Evolutionary conservation across 1,140 invertebrate species (phyloP), one percentile per base, ranked within the genome.

Genomic region (Drosophila elegans): DNA sequence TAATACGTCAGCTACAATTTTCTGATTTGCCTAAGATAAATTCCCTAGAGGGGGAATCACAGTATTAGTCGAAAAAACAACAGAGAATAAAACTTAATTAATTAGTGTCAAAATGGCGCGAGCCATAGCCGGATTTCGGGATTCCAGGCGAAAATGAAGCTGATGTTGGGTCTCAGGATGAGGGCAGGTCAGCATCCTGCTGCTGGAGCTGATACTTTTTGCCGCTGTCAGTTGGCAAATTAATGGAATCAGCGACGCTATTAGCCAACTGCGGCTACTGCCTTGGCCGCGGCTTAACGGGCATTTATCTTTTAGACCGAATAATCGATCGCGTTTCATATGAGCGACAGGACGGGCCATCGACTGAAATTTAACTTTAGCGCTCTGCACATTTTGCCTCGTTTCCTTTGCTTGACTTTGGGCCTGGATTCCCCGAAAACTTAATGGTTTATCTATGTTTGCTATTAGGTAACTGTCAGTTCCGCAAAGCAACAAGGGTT

Each of bases 381-480:
- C 57, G 75, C 52, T 69, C 55, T 51, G 56, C 64, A 69, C 27
- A 57, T 49, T 44, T 51, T 51, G 49, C 48, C 29, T 25, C 48
- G 41, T 39, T 68, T 69, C 51, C 53, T 69, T n/a, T 48, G 77
- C 64, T 59, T 63, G 34, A 42, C 32, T 39, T 21, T 21, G 34
- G 29, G 29, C 29, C 16, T 32, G 59, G 29, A 36, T 51, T 27
- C 61, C n/a, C 56, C 68, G 10, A 86, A 89, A 78, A 89, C 80
- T 90, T 89, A 89, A 89, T 89, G 84, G 77, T 89, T 89, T 89
- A 89, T 89, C 84, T 90, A 84, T 89, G 84, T 90, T 89, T 89
- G 84, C 85, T 76, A 89, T 89, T 89, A 89, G 84, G 84, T 90
- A 89, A 90, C 84, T 89, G 85, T 85, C 84, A 89, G 84, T 88